These are phyloP conservation scores for Synergus laeviventris DNA, from an alignment of 2,888 invertebrate genomes.

Conservation along the genomic window DNA sequence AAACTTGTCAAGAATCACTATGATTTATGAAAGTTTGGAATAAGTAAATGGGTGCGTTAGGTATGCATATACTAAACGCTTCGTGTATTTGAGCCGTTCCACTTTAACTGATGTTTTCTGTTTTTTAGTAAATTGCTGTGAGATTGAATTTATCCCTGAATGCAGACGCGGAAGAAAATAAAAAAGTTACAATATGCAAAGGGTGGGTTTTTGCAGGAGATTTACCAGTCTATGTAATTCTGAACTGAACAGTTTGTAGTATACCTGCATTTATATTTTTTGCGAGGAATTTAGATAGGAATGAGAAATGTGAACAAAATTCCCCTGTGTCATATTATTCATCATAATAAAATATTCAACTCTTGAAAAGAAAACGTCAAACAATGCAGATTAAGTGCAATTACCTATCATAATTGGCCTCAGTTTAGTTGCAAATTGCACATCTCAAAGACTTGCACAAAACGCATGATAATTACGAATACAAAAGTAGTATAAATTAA, in stretches of 20 bases:
- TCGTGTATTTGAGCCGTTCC: not conserved
- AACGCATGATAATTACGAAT: not conserved
- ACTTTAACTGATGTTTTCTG: constrained; percentile 1
- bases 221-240: not conserved
- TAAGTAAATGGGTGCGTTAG: constrained; percentile 14
- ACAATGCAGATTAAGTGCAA: not conserved
- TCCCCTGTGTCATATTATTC: not conserved
- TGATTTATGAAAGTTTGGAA: constrained; percentile 62
- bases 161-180: not conserved
- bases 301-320: not conserved
- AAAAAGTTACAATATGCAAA: not conserved
- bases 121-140: not conserved
- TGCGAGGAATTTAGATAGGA: not conserved
- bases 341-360: not conserved
- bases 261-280: not conserved
- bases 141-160: not conserved
- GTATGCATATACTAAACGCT: constrained; percentile 1
- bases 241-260: not conserved
- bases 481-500: not conserved
- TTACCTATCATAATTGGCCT: not conserved
- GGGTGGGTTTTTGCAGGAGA: not conserved
- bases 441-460: not conserved
- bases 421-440: not conserved
- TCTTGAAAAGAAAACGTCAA: not conserved
- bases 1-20: constrained; percentile 63